Evolutionary conservation across 2,888 invertebrate species (phyloP).

Genomic region (Drosophila eohydei): DNA sequence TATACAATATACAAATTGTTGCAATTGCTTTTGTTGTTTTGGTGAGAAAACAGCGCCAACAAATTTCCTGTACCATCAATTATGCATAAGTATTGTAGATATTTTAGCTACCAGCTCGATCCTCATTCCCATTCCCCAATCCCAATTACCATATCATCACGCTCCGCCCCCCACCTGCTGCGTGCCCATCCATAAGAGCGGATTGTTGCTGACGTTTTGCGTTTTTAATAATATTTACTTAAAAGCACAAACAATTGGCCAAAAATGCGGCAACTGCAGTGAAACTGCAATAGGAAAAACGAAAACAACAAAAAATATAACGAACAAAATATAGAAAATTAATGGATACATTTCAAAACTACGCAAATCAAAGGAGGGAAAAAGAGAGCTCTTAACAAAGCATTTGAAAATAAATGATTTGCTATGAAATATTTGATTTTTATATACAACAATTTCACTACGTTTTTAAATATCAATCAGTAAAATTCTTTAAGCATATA

Average conservation of each 20-base stretch:
- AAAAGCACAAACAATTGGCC: conserved; percentile 74
- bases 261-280: conserved; percentile 60
- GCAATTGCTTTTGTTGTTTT: conserved; percentile 29
- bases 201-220: conserved; percentile 59
- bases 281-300: conserved; percentile 44
- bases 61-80: conserved; percentile 79
- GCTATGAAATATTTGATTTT: not conserved
- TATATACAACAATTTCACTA: not conserved
- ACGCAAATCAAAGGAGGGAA: conserved; percentile 61
- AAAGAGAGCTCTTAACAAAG: conserved; percentile 28
- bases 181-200: conserved; percentile 2
- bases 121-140: not conserved
- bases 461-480: not conserved
- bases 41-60: conserved; percentile 32
- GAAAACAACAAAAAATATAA: conserved; percentile 11
- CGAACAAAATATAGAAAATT: conserved; percentile 41
- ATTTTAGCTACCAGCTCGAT: conserved; percentile 43
- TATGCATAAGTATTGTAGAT: conserved; percentile 61
- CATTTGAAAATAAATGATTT: not conserved
- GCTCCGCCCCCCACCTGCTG: not conserved
- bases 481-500: not conserved
- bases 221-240: conserved; percentile 80
- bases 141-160: conserved; percentile 10
- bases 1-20: conserved; percentile 42
- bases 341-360: conserved; percentile 53